Percentiles rank a stretch among this genome's conserved stretches.
Evolutionary conservation across 2,797 vertebrate species (phyloP).

Genomic region (Prionace glauca): DNA sequence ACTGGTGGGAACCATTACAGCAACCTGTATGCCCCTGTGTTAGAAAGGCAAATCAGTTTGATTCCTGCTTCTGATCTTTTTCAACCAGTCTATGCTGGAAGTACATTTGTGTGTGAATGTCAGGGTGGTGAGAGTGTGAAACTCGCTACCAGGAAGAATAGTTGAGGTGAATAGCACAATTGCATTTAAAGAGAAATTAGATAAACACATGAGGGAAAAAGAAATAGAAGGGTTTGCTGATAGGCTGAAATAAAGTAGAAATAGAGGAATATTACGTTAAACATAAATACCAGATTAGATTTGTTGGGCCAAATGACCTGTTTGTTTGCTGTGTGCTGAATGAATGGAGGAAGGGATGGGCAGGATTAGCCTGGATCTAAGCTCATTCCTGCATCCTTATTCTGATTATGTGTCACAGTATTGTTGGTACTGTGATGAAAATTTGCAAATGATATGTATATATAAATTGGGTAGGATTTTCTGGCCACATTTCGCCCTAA

Average conservation of each 20-base stretch:
- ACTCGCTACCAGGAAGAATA: not conserved
- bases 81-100: not conserved
- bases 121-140: not conserved
- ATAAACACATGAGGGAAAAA: not conserved
- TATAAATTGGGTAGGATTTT: too few relatives aligned
- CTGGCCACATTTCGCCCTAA: too few relatives aligned
- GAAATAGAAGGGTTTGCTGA: not conserved
- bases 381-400: not conserved
- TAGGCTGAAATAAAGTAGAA: not conserved
- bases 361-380: not conserved
- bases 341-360: not conserved
- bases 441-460: too few relatives aligned
- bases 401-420: not conserved
- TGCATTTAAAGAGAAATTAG: not conserved
- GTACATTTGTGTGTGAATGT: not conserved
- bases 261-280: not conserved
- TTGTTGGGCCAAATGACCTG: not conserved
- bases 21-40: not conserved
- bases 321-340: not conserved
- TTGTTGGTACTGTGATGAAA: not conserved
- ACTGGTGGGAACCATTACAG: not conserved
- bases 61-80: not conserved
- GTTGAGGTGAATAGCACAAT: not conserved
- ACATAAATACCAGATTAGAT: not conserved
- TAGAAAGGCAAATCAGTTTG: not conserved